Evolutionary conservation across 2,797 vertebrate species (phyloP), one percentile per base, ranked within the genome.

Genomic region (Cygnus olor): DNA sequence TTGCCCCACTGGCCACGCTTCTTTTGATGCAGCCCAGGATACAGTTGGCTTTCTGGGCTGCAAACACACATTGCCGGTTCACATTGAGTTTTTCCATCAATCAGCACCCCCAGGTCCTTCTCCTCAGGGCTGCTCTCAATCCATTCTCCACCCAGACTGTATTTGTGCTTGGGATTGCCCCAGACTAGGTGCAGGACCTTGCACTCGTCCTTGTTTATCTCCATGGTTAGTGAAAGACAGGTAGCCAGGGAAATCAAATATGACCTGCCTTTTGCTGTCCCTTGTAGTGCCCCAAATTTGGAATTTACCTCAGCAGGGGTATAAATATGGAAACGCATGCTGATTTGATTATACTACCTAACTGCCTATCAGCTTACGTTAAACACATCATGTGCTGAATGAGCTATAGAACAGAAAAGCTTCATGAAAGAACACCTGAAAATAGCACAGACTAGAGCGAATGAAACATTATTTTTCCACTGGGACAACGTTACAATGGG

Each of bases 401-500:
- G 18, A 70, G 24, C 45, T 58, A 40, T 6, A 61, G 7, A 61
- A 71, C 24, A 89, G 34, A 61, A 82, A 87, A 25, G 14, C 20
- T 78, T 45, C 28, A 24, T 38, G 57, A 63, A 32, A 57, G 21
- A 84, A 78, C 69, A 36, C 15, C 32, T 58, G 78, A 24, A 80
- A 80, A 44, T 4, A 77, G 60, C 56, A 56, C n/a, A 63, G 30
- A 49, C 32, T 12, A 64, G 40, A 49, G 30, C 0, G 0, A 72
- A n/a, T 6, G 2, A 84, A 86, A 78, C 0, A 2, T 17, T 49
- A 25, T 61, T 91, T 80, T 40, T 36, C 69, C 9, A 16, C 1
- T 0, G 53, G 28, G 32, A 44, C 51, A 53, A n/a, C 1, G 11
- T 27, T 54, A 21, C 32, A 51, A 18, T 0, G 14, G 49, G 34